phyloP scores from a whole-genome alignment of 2,113 vertebrate species.

The Mustelus asterias region DNA sequence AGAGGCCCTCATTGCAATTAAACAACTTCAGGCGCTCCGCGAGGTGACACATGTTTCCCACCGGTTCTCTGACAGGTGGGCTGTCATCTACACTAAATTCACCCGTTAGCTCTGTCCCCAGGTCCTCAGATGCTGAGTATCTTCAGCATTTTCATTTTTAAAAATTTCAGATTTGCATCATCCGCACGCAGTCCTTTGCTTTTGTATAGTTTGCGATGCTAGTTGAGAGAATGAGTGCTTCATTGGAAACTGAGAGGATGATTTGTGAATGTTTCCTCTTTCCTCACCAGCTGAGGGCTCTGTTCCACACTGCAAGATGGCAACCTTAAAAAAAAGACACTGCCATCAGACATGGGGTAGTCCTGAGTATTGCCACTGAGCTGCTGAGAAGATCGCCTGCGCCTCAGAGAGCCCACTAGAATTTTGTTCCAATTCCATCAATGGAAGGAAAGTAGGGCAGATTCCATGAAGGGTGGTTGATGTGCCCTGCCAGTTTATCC shows the following conservation, averaged over 20 bases:
- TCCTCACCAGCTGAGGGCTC: not conserved
- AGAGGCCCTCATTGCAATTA: too few species aligned
- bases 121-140: not conserved
- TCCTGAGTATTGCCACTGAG: not conserved
- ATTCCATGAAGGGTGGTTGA: not conserved
- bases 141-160: not conserved
- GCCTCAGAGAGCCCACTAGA: not conserved
- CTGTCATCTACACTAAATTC: too few species aligned
- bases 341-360: not conserved
- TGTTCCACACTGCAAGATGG: not conserved
- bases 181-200: not conserved
- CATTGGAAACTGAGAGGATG: not conserved
- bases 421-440: not conserved
- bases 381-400: not conserved
- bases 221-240: not conserved
- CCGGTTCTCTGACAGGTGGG: not conserved
- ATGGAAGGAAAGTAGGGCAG: not conserved
- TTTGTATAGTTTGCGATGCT: not conserved
- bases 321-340: not conserved
- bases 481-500: not conserved
- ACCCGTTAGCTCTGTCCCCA: too few species aligned
- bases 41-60: not conserved
- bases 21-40: not conserved
- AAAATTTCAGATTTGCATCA: not conserved
- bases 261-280: not conserved